Percentiles rank a stretch among this genome's conserved stretches.
Conservation (phyloP, 2,888 invertebrate genomes). For the Heliconius cydno region DNA sequence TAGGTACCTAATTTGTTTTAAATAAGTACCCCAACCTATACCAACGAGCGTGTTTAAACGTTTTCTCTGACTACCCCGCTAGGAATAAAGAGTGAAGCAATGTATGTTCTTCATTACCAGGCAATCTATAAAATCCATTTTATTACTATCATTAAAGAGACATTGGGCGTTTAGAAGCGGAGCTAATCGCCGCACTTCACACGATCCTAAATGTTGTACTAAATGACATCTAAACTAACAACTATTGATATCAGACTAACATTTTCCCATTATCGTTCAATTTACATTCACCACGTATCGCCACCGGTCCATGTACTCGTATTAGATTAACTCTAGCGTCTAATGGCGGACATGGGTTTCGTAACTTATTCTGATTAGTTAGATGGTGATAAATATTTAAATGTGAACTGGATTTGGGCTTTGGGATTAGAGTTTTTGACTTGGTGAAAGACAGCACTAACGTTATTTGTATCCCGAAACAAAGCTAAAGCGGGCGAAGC, state of each 20-base stretch:
- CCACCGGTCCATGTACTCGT: background rate
- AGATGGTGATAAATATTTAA: background rate
- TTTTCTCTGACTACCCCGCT: too few species aligned
- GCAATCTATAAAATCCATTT: background rate
- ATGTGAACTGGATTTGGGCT: background rate
- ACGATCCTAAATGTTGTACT: background rate
- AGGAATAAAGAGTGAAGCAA: too few species aligned
- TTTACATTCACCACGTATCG: slow-evolving; percentile 1
- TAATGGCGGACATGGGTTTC: slow-evolving; percentile 1
- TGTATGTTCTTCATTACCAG: background rate
- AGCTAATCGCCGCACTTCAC: too few species aligned
- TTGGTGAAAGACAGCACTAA: too few species aligned
- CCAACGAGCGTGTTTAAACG: too few species aligned
- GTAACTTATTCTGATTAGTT: background rate
- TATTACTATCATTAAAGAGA: background rate
- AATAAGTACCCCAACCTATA: too few species aligned
- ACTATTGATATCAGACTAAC: background rate
- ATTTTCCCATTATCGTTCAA: slow-evolving; percentile 2
- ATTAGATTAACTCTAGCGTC: slow-evolving; percentile 3
- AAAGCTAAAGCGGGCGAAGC: background rate
- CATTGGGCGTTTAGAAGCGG: too few species aligned
- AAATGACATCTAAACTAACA: background rate
- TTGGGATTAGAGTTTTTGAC: background rate
- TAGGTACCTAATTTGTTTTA: too few species aligned
- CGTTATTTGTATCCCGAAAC: too few species aligned